Conservation (phyloP, 2,888 invertebrate species). For the Leptinotarsa rubiginosa region DNA sequence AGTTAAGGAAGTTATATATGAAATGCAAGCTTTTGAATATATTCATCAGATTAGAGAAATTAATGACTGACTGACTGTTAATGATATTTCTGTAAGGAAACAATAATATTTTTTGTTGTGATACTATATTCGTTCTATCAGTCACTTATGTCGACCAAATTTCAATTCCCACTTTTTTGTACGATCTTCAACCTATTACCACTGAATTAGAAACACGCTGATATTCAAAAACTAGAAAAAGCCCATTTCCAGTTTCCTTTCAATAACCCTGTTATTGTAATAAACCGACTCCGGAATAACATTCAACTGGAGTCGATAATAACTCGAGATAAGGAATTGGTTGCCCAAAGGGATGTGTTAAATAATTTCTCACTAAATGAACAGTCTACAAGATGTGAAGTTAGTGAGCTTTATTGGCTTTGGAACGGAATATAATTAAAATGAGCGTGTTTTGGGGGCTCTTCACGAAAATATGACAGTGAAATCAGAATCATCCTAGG, state of each 20-base stretch:
- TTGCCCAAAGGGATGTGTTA: slow-evolving; percentile 27
- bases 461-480: slow-evolving; percentile 30
- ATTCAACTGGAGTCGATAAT: slow-evolving; percentile 6
- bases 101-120: no score
- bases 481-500: slow-evolving; percentile 5
- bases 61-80: no score
- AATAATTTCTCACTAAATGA: slow-evolving; percentile 32
- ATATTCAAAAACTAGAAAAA: not conserved
- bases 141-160: no score
- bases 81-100: no score
- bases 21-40: no score
- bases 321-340: slow-evolving; percentile 16
- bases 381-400: slow-evolving; percentile 30
- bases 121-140: no score
- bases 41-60: no score
- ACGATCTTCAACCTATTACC: no score
- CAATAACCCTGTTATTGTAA: slow-evolving; percentile 7
- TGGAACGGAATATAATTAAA: slow-evolving; percentile 33
- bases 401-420: slow-evolving; percentile 32
- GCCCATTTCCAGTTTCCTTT: not conserved
- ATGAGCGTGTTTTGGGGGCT: slow-evolving; percentile 28
- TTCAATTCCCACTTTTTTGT: no score
- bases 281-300: slow-evolving; percentile 12
- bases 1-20: no score
- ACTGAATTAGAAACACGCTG: not conserved